Base-by-base conservation (phyloP, 2,113 vertebrate genomes). In the Piliocolobus tephrosceles region DNA sequence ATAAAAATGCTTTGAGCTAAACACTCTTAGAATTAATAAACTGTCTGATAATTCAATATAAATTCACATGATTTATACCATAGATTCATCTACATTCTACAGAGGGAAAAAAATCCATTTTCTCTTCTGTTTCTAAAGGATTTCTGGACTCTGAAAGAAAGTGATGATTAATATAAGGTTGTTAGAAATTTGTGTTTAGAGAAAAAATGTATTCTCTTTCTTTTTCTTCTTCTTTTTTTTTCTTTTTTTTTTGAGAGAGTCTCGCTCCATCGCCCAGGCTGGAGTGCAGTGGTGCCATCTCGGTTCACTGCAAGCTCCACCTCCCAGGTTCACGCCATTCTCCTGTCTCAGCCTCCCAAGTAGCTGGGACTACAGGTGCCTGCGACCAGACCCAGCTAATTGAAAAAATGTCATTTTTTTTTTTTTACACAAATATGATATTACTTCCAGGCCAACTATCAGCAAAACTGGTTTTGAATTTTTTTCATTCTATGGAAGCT, bases 21-120 rank as follows among this genome's bases (percentile, higher is more conserved):
- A 91, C 57, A 92, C 78, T 73, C 66, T 35, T 91, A 82, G 66
- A 97, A 97, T 97, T 94, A 97, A 96, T 97, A 94, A 97, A 84
- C 72, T 88, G 82, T 35, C 55, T 93, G 16, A 38, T 73, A 95
- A 82, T 57, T 95, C 55, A 79, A 70, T 94, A 93, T 64, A 95
- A 94, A 75, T 84, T 90, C 91, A 96, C 23, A 83, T 94, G 82
- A 96, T 93, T 97, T 94, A 93, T 93, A 79, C 32, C 58, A 95
- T 88, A 97, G 58, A 87, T 93, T 91, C 58, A 86, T 72, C 64
- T 97, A 43, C 40, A 88, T 85, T 90, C 66, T 88, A 85, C 9
- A 88, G n/a, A 78, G 30, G 43, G 17, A 81, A 82, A 81, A 80
- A 61, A 81, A 92, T 57, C 47, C 2, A 94, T 91, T 93, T 94